A percentile compares a stretch with the other conserved stretches of the same genome.
phyloP scores from a whole-genome alignment of 2,888 invertebrate species.

The Ypsolopha scabrella region DNA sequence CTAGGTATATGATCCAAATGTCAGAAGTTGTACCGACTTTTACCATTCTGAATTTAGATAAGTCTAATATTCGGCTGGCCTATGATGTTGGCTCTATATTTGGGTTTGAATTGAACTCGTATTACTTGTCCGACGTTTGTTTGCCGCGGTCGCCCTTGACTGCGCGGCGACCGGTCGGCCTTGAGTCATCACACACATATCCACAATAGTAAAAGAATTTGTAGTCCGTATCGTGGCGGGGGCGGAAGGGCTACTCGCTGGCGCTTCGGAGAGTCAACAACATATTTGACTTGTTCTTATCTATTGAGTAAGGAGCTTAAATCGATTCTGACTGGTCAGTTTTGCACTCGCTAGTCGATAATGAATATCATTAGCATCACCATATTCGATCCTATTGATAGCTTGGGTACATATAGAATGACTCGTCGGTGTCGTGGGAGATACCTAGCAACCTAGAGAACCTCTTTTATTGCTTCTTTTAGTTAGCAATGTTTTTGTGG shows the following conservation, averaged over 20 bases:
- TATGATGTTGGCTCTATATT: neutral
- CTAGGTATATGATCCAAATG: conserved; percentile 22
- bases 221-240: neutral
- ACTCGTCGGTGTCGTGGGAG: no score
- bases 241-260: neutral
- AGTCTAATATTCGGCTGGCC: neutral
- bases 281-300: no score
- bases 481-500: conserved; percentile 23
- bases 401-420: conserved; percentile 27
- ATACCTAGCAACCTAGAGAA: conserved; percentile 10
- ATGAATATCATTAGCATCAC: conserved; percentile 37
- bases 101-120: no score
- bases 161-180: conserved; percentile 61
- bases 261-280: neutral
- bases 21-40: neutral
- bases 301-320: conserved; percentile 4
- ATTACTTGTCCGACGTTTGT: neutral
- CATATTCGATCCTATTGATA: conserved; percentile 24
- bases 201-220: neutral
- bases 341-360: conserved; percentile 16
- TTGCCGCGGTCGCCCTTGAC: conserved; percentile 44
- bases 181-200: conserved; percentile 52
- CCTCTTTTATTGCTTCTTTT: conserved; percentile 25
- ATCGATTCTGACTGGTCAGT: conserved; percentile 4
- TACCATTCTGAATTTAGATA: neutral